A percentile compares a stretch with the other conserved stretches of the same genome.
Evolutionary conservation across 2,888 invertebrate genomes (phyloP).

Genomic region (Tenthredo livida): DNA sequence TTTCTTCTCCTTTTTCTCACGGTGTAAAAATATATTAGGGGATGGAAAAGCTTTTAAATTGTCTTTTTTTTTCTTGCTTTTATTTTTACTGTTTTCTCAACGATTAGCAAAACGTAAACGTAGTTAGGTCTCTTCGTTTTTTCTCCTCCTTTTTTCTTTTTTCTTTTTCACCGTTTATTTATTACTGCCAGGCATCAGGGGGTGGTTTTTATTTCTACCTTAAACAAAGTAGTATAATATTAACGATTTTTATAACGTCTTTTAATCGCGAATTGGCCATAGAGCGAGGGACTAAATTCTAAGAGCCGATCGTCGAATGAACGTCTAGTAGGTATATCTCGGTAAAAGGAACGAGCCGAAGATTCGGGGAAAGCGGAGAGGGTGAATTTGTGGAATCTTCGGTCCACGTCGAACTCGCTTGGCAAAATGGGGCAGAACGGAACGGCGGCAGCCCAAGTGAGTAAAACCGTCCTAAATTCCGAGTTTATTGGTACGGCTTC

Average conservation of each 20-base stretch:
- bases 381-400: conserved; percentile 27
- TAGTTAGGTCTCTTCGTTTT: not conserved
- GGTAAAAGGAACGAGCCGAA: no score
- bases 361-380: not conserved
- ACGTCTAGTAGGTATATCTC: not conserved
- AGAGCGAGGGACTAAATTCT: conserved; percentile 1
- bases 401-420: not conserved
- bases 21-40: not conserved
- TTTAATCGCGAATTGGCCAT: not conserved
- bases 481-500: conserved; percentile 43
- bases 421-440: conserved; percentile 22
- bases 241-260: conserved; percentile 22
- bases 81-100: not conserved
- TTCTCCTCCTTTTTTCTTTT: not conserved
- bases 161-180: not conserved
- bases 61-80: not conserved
- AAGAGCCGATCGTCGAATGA: conserved; percentile 11
- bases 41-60: not conserved
- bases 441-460: not conserved
- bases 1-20: not conserved
- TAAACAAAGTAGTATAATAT: not conserved
- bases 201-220: not conserved
- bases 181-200: not conserved
- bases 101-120: conserved; percentile 18
- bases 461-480: conserved; percentile 42